Conservation (phyloP, 2,113 vertebrate genomes). For the Seriola rivoliana region DNA sequence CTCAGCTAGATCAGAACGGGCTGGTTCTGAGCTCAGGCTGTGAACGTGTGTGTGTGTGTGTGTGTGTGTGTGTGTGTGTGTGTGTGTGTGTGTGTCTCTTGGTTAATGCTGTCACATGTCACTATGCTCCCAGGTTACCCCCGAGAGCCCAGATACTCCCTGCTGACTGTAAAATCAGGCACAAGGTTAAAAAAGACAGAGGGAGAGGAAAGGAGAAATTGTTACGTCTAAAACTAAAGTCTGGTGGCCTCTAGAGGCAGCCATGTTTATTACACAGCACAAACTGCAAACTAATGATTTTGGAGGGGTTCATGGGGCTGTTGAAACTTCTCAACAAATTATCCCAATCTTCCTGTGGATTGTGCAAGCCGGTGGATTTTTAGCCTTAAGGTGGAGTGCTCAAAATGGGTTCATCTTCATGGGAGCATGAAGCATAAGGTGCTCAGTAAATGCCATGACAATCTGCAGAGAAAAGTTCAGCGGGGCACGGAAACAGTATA, state of each 20-base stretch:
- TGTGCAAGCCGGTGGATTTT: neutral
- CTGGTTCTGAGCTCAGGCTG: neutral
- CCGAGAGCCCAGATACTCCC: constrained; percentile 7
- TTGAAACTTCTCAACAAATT: neutral
- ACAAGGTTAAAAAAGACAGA: constrained; percentile 1
- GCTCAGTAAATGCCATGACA: neutral
- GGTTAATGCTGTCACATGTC: constrained; percentile 13
- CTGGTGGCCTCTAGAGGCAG: neutral
- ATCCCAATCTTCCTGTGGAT: neutral
- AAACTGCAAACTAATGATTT: neutral
- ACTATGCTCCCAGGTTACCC: neutral
- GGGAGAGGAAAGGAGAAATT: neutral
- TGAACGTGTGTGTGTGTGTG: neutral
- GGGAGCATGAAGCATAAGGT: neutral
- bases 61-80: neutral
- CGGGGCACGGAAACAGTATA: neutral
- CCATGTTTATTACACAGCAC: neutral
- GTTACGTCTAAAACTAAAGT: neutral
- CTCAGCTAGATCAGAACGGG: neutral
- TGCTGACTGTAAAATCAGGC: constrained; percentile 2
- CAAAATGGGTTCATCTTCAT: neutral
- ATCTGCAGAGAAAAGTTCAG: neutral
- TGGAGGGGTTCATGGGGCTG: neutral
- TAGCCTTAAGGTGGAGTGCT: neutral
- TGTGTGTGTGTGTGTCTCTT: constrained; percentile 8